phyloP scores from a whole-genome alignment of 2,113 vertebrate species.

The Mormoops blainvillei region DNA sequence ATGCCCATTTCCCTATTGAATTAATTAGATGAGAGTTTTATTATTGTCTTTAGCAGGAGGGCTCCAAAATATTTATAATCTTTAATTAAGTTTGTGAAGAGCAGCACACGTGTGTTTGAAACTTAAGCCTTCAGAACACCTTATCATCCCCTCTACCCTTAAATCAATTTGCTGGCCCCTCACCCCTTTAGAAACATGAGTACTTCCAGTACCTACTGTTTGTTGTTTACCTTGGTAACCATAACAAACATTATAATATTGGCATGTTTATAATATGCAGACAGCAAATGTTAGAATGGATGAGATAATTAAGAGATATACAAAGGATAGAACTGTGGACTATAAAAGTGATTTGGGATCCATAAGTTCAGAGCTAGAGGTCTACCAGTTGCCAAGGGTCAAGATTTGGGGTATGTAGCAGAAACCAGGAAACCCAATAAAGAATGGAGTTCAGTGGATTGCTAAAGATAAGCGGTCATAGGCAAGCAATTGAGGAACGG shows the following conservation, averaged over 20 bases:
- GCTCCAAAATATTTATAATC: background rate
- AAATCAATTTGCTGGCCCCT: background rate
- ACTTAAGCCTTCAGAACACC: background rate
- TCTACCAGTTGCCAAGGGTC: background rate
- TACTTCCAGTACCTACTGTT: background rate
- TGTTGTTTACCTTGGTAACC: background rate
- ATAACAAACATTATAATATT: background rate
- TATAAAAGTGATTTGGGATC: background rate
- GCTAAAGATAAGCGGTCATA: background rate
- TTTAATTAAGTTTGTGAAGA: background rate
- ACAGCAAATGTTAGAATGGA: background rate
- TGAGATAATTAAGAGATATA: background rate
- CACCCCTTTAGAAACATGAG: background rate
- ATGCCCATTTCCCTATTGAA: background rate
- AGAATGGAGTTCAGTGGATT: background rate
- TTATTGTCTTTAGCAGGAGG: background rate
- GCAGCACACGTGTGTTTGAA: background rate
- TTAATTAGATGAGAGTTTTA: conserved; percentile 5
- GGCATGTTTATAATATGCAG: background rate
- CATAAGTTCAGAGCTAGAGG: background rate
- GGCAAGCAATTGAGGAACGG: background rate
- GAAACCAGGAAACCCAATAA: background rate
- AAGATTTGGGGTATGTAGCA: background rate
- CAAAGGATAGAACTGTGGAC: background rate
- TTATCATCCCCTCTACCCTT: background rate